Percentiles rank a stretch among this genome's conserved stretches.
Conservation (phyloP, 2,888 invertebrate genomes). For the Ochropleura leucogaster region DNA sequence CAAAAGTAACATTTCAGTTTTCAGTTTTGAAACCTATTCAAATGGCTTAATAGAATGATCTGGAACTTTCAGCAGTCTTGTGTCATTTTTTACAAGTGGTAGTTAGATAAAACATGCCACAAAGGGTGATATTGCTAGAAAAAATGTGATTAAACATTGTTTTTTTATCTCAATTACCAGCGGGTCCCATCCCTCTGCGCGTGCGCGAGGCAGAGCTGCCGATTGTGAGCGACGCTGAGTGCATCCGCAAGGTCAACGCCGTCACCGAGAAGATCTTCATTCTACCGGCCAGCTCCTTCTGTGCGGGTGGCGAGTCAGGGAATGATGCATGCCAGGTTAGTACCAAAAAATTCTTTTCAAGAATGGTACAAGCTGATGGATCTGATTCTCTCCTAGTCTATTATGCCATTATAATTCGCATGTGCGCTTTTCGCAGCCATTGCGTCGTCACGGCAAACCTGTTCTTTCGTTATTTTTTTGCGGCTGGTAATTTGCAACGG, state of each 20-base stretch:
- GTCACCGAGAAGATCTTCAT: conserved; percentile 98
- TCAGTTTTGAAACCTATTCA: background rate
- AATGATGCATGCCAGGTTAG: conserved; percentile 97
- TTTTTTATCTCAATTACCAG: conserved; percentile 81
- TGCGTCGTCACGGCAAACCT: background rate
- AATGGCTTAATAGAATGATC: background rate
- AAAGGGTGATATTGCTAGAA: background rate
- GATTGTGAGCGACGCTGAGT: conserved; percentile 97
- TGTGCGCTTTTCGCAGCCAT: background rate
- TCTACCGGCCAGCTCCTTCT: conserved; percentile 97
- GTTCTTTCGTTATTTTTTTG: background rate
- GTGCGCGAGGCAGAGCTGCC: conserved; percentile 98
- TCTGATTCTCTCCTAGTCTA: background rate
- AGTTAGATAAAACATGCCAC: background rate
- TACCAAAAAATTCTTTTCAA: background rate
- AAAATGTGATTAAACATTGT: no score
- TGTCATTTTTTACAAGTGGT: background rate
- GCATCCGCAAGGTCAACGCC: conserved; percentile 97
- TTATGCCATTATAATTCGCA: background rate
- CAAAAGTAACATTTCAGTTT: background rate
- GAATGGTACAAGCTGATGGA: background rate
- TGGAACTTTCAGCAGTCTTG: background rate
- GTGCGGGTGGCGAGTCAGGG: conserved; percentile 97
- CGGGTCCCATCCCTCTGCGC: conserved; percentile 97
- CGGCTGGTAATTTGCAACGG: background rate